Evolutionary conservation across 1,140 invertebrate genomes (phyloP), one percentile per base, ranked within the genome.

Genomic region (Panagrolaimus sp.): DNA sequence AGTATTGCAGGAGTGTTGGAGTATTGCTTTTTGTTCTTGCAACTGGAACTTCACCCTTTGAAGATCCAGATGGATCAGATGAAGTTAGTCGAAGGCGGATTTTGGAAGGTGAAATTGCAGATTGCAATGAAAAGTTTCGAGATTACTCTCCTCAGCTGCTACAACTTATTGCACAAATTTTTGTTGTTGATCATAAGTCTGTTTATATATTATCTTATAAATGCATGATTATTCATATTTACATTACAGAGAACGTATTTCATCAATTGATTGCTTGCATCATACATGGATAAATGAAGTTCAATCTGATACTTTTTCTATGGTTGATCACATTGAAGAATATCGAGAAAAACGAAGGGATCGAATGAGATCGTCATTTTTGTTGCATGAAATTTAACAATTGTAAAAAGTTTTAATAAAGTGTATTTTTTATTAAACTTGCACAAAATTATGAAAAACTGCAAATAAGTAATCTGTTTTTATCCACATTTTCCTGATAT

Each of bases 241-340:
- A 38, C 9, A 9, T n/a, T 55, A 21, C 52, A 58, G 52, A 26
- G 52, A 58, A 1, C 52, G 52, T 7, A 58, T 58, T 26, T 58
- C 52, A 5, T 21, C 52, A 14, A 58, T 28, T 17, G 21, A 58
- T 26, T 21, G 21, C 52, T 12, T 58, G 17, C 28, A 21, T 21
- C 21, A 58, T 12, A 21, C 52, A 6, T 58, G 52, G 52, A 58
- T 58, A 26, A 12, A 21, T 1, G 28, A 58, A 26, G 21, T 28
- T 26, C 52, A 58, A 21, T 58, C 52, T 28, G 52, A 58, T 10
- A 12, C 21, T 12, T 28, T 58, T 28, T 58, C 28, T 5, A 58
- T 58, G 52, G 52, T 58, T 12, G 52, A 58, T 28, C 52, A 58
- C 52, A 58, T 58, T 28, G 52, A 58, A 58, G 52, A n/a, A 12